Conservation (phyloP, 2,113 vertebrate genomes). For the Crotalus tigris region DNA sequence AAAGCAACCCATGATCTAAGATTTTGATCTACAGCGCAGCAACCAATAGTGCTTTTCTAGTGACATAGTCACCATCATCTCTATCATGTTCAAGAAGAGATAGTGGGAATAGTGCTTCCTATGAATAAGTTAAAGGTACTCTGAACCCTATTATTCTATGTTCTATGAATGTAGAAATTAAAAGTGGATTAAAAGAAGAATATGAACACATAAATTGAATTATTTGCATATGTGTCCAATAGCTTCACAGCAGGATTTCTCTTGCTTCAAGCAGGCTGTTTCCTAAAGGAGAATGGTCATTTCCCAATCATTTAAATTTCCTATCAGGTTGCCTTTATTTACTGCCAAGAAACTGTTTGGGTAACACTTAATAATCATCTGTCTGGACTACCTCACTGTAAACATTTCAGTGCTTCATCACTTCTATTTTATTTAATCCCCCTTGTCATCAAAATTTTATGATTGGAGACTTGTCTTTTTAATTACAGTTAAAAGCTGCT, state of each 20-base stretch:
- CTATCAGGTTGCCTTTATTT: slow-evolving; percentile 55
- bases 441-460: slow-evolving; percentile 76
- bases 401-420: slow-evolving; percentile 76
- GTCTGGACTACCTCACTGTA: slow-evolving; percentile 71
- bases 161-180: not conserved
- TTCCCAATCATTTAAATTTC: slow-evolving; percentile 57
- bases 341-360: slow-evolving; percentile 73
- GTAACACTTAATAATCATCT: slow-evolving; percentile 78
- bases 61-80: not conserved
- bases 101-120: not conserved
- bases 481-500: slow-evolving; percentile 65
- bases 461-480: slow-evolving; percentile 57
- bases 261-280: slow-evolving; percentile 41
- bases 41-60: not conserved
- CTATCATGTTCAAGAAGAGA: not conserved
- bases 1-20: not conserved
- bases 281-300: slow-evolving; percentile 42
- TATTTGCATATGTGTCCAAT: not conserved
- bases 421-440: slow-evolving; percentile 78
- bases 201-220: slow-evolving; percentile 26
- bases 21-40: not conserved
- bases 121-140: not conserved
- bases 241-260: slow-evolving; percentile 40
- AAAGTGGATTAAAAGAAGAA: slow-evolving; percentile 38
- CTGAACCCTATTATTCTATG: not conserved